Evolutionary conservation across 2,888 invertebrate species (phyloP).

Genomic region (Tricholauxania praeusta): DNA sequence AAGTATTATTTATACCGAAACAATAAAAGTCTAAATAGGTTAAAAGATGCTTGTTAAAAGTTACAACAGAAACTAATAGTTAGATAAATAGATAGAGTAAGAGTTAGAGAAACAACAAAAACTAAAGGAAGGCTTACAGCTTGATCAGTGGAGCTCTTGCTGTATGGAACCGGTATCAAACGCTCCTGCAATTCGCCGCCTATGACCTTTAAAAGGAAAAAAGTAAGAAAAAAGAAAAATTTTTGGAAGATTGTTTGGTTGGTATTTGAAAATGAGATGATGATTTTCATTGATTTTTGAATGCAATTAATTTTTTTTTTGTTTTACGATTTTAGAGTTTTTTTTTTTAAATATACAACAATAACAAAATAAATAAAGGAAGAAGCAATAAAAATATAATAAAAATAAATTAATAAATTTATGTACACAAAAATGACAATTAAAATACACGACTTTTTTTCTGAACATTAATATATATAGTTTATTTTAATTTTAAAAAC

Average conservation of each 20-base stretch:
- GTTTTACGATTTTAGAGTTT: constrained; percentile 5
- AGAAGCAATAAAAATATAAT: constrained; percentile 10
- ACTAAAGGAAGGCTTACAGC: constrained; percentile 87
- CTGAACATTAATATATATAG: too few relatives aligned
- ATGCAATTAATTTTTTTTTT: constrained; percentile 61
- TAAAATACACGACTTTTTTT: too few relatives aligned
- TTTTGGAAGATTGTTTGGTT: constrained; percentile 68
- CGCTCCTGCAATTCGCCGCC: constrained; percentile 99
- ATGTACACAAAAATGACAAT: too few relatives aligned
- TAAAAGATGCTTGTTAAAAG: too few relatives aligned
- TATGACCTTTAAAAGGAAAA: constrained; percentile 97
- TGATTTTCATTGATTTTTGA: constrained; percentile 68
- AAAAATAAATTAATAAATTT: constrained; percentile 3
- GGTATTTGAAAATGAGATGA: constrained; percentile 70
- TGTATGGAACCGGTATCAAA: constrained; percentile 99
- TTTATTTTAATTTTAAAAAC: too few relatives aligned
- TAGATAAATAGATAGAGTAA: background rate
- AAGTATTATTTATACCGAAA: too few relatives aligned
- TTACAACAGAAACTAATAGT: too few relatives aligned
- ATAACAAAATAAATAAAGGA: constrained; percentile 17
- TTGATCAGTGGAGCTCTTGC: constrained; percentile 99
- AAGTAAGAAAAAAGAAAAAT: constrained; percentile 61
- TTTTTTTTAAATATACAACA: background rate
- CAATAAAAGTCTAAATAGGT: too few relatives aligned
- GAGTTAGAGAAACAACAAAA: constrained; percentile 14